A percentile compares a stretch with the other conserved stretches of the same genome.
Evolutionary conservation across 2,888 invertebrate species (phyloP).

Genomic region (Allophyes oxyacanthae): DNA sequence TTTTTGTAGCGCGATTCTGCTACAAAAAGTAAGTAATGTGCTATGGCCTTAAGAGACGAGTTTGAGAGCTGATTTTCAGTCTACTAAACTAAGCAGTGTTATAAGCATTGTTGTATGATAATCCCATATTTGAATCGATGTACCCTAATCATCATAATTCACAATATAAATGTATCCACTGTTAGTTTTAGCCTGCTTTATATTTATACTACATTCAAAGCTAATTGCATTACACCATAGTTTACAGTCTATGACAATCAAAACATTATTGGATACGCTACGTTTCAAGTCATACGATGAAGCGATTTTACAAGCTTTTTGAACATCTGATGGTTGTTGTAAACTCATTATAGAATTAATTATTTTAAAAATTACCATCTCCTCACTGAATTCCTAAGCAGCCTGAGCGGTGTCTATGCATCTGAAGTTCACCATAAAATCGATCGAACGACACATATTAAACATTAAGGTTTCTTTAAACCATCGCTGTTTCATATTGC

Average conservation of each 20-base stretch:
- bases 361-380: too few species aligned
- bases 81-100: background rate
- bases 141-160: slow-evolving; percentile 16
- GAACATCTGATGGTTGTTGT: too few species aligned
- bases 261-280: slow-evolving; percentile 11
- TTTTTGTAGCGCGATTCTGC: too few species aligned
- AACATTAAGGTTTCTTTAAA: too few species aligned
- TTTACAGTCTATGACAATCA: slow-evolving; percentile 27
- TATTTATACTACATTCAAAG: slow-evolving; percentile 25
- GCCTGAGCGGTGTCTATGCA: too few species aligned
- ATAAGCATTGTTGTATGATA: slow-evolving; percentile 3
- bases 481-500: too few species aligned
- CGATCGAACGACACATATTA: too few species aligned
- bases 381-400: too few species aligned
- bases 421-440: too few species aligned
- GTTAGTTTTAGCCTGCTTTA: slow-evolving; percentile 20
- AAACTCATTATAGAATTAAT: too few species aligned
- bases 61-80: background rate
- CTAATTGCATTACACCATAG: slow-evolving; percentile 33
- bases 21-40: too few species aligned
- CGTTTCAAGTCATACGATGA: slow-evolving; percentile 2
- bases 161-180: slow-evolving; percentile 11
- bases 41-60: too few species aligned
- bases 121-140: slow-evolving; percentile 4
- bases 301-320: background rate